Percentiles rank a stretch among this genome's conserved stretches.
These are phyloP conservation scores for Caenorhabditis sp. DNA, from an alignment of 2,888 invertebrate species.

Conservation along the genomic window DNA sequence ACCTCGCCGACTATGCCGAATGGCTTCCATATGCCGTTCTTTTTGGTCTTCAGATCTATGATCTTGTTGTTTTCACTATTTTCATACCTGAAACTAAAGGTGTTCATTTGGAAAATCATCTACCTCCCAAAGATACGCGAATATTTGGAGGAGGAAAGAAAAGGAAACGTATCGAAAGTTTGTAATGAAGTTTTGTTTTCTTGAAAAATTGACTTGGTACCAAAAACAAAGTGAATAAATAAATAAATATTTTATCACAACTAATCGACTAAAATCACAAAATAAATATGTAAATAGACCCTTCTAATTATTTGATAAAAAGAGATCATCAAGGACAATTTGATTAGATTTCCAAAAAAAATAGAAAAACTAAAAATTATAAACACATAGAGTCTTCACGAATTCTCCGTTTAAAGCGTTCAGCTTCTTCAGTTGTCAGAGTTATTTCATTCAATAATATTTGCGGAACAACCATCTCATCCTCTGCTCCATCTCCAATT, in stretches of 20 bases:
- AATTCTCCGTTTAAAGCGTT: conserved; percentile 34
- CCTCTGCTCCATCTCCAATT: conserved; percentile 9
- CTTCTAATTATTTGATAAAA: neutral
- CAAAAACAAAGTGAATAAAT: no score
- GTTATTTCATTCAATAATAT: conserved; percentile 37
- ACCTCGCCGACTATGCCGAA: conserved; percentile 37
- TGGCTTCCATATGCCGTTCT: conserved; percentile 35
- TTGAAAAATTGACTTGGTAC: no score
- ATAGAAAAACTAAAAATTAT: no score
- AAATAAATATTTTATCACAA: neutral
- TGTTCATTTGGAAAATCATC: conserved; percentile 33
- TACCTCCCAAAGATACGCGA: conserved; percentile 42
- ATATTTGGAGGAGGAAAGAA: conserved; percentile 19
- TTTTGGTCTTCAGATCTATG: conserved; percentile 20
- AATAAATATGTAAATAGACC: conserved; percentile 6
- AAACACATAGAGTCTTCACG: conserved; percentile 42
- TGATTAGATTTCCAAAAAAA: neutral
- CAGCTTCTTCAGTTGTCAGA: conserved; percentile 31
- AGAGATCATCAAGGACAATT: neutral
- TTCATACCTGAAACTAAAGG: conserved; percentile 46
- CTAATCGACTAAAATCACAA: neutral
- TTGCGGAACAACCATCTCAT: conserved; percentile 30
- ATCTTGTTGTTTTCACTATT: conserved; percentile 21
- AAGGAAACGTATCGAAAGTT: neutral
- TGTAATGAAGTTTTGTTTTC: no score